phyloP scores from a whole-genome alignment of 2,888 invertebrate species.

The Diplazon laetatorius region DNA sequence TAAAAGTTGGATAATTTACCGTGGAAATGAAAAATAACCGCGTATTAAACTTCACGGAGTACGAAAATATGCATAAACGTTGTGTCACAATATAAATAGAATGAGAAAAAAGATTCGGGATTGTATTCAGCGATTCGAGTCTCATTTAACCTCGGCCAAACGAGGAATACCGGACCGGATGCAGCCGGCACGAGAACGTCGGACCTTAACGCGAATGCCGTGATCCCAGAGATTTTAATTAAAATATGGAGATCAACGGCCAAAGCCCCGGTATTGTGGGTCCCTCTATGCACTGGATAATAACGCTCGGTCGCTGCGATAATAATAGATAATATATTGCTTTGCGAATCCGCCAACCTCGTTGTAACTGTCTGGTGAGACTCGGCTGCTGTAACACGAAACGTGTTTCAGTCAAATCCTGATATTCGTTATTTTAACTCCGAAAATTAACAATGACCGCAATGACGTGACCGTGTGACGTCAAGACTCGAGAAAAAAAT shows the following conservation, averaged over 20 bases:
- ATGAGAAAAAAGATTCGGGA: not conserved
- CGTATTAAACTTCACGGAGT: conserved; percentile 18
- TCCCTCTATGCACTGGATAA: conserved; percentile 62
- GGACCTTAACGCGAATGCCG: conserved; percentile 5
- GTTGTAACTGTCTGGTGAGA: conserved; percentile 27
- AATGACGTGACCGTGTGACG: conserved; percentile 12
- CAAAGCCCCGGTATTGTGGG: conserved; percentile 77
- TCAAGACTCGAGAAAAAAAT: not conserved
- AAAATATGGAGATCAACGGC: conserved; percentile 80
- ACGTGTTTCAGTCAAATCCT: conserved; percentile 79
- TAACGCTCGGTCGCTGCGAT: conserved; percentile 74
- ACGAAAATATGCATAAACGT: conserved; percentile 9
- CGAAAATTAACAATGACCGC: conserved; percentile 73
- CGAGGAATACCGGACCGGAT: conserved; percentile 18
- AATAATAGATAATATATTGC: conserved; percentile 81
- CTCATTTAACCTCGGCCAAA: conserved; percentile 25
- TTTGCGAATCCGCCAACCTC: conserved; percentile 67
- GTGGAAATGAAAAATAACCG: conserved; percentile 8
- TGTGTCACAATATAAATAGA: conserved; percentile 22
- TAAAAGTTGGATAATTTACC: conserved; percentile 21
- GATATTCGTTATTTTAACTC: conserved; percentile 71
- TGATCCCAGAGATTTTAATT: conserved; percentile 77
- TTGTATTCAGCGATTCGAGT: conserved; percentile 11
- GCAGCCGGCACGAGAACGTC: conserved; percentile 23
- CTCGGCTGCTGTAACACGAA: conserved; percentile 62